A percentile compares a stretch with the other conserved stretches of the same genome.
phyloP scores from a whole-genome alignment of 1,140 invertebrate species.

The Dufourea novaeangliae region DNA sequence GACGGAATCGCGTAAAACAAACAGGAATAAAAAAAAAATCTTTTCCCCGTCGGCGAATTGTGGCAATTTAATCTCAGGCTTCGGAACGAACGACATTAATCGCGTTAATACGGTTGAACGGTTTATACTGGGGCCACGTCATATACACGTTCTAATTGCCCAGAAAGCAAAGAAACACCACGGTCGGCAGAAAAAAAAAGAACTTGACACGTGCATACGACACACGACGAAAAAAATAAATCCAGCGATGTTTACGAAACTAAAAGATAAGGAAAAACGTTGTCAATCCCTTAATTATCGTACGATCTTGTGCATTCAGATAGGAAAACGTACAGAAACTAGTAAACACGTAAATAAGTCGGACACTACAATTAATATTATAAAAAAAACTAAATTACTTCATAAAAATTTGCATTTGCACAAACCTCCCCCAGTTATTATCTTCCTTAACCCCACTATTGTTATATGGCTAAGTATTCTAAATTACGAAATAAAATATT shows the following conservation, averaged over 20 bases:
- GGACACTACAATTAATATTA: too few species aligned
- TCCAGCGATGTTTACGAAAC: background rate
- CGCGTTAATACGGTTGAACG: background rate
- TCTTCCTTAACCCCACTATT: too few species aligned
- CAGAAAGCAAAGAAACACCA: background rate
- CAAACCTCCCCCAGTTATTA: too few species aligned
- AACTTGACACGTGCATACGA: too few species aligned
- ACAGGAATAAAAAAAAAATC: background rate
- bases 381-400: too few species aligned
- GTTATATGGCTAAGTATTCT: too few species aligned
- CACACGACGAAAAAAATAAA: background rate
- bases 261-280: background rate
- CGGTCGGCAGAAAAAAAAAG: background rate
- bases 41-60: background rate
- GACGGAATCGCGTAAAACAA: background rate
- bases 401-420: too few species aligned
- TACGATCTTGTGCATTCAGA: background rate
- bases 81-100: background rate
- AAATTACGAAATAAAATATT: too few species aligned
- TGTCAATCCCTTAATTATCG: conserved; percentile 10
- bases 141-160: background rate
- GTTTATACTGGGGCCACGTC: background rate
- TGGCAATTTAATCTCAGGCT: background rate
- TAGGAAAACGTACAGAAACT: background rate
- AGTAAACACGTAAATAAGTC: background rate